Percentiles rank a stretch among this genome's conserved stretches.
These are phyloP conservation scores for Callithrix jacchus DNA, from an alignment of 2,113 vertebrate genomes.

Conservation along the genomic window DNA sequence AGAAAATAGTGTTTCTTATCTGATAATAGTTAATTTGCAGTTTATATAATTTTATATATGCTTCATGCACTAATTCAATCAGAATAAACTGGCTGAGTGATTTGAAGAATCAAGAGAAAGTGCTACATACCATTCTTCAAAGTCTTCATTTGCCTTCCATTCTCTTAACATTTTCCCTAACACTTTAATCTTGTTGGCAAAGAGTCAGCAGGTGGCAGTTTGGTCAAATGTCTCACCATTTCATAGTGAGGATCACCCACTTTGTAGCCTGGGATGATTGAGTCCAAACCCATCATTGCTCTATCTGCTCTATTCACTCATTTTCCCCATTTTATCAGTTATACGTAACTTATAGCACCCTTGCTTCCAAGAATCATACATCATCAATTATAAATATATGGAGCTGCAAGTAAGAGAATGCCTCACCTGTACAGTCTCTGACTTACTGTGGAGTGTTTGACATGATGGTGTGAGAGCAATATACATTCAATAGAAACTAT, in stretches of 20 bases:
- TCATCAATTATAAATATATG: background rate
- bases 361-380: background rate
- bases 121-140: background rate
- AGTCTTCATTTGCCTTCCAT: background rate
- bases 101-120: background rate
- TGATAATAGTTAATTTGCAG: background rate
- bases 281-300: background rate
- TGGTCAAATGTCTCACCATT: background rate
- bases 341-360: background rate
- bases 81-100: background rate
- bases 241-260: background rate
- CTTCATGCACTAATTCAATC: background rate
- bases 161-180: background rate
- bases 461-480: background rate
- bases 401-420: background rate
- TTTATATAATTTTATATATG: background rate
- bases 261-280: background rate
- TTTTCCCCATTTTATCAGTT: background rate
- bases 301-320: background rate
- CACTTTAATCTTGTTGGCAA: background rate
- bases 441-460: background rate
- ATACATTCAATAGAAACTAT: background rate
- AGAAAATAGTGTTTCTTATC: conserved; percentile 10
- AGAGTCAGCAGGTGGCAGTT: background rate
- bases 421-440: background rate